phyloP scores from a whole-genome alignment of 2,797 vertebrate species.

The Betta splendens region DNA sequence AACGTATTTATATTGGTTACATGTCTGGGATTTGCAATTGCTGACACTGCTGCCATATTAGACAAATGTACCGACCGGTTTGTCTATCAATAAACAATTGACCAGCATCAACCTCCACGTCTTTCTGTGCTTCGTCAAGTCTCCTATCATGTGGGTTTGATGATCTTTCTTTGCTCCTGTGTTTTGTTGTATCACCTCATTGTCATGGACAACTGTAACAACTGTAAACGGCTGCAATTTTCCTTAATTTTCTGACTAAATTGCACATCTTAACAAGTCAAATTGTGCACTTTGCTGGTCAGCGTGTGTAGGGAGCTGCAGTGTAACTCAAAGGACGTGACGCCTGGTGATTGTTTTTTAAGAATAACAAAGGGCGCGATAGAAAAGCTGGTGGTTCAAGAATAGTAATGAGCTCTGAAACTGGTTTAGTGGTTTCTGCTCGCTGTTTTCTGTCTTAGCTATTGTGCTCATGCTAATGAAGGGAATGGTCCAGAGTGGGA shows the following conservation, averaged over 20 bases:
- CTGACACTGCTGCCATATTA: conserved; percentile 7
- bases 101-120: conserved; percentile 3
- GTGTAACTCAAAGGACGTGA: conserved; percentile 1
- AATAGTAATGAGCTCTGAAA: conserved; percentile 33
- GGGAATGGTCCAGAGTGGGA: conserved; percentile 50
- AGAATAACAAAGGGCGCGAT: not conserved
- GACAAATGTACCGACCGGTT: conserved; percentile 29
- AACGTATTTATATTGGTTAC: conserved; percentile 61
- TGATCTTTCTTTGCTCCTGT: not conserved
- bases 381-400: conserved; percentile 10
- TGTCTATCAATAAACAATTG: conserved; percentile 61
- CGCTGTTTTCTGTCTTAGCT: conserved; percentile 34
- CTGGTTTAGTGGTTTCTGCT: conserved; percentile 44
- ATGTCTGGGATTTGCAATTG: conserved; percentile 3
- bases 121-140: not conserved
- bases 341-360: not conserved
- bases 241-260: conserved; percentile 4
- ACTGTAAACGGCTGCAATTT: conserved; percentile 13
- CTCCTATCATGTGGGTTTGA: not conserved
- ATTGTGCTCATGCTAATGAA: conserved; percentile 76
- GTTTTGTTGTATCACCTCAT: not conserved
- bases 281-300: conserved; percentile 4
- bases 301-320: not conserved
- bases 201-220: not conserved
- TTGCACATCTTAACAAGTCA: conserved; percentile 3